These are phyloP conservation scores for Nicator chloris DNA, from an alignment of 2,113 vertebrate species.

Conservation along the genomic window DNA sequence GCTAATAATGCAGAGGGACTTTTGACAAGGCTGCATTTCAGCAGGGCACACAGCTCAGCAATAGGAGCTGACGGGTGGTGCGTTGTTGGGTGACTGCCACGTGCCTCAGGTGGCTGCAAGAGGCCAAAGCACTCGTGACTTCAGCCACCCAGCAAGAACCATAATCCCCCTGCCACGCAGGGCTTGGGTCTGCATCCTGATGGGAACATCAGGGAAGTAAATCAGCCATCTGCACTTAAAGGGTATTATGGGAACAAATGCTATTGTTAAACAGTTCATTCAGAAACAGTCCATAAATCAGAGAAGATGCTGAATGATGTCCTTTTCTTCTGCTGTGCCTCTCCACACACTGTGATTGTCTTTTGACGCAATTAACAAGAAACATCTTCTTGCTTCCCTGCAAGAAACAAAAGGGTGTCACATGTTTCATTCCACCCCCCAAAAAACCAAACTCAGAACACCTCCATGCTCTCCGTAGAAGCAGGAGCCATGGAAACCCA, in stretches of 20 bases:
- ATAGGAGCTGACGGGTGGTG: not conserved
- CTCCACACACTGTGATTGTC: not conserved
- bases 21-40: not conserved
- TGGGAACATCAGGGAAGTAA: not conserved
- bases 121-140: not conserved
- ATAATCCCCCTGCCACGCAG: not conserved
- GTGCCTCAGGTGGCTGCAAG: conserved; percentile 23
- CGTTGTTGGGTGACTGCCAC: not conserved
- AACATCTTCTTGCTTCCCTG: not conserved
- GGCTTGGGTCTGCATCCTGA: not conserved
- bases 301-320: not conserved
- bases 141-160: not conserved
- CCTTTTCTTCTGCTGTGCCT: not conserved
- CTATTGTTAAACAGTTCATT: not conserved
- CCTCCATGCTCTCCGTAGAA: not conserved
- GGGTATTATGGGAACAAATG: not conserved
- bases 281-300: not conserved
- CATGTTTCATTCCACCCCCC: not conserved
- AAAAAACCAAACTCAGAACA: not conserved
- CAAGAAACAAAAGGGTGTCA: not conserved
- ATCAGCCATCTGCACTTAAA: not conserved
- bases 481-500: accelerated
- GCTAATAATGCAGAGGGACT: not conserved
- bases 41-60: not conserved
- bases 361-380: not conserved